A percentile compares a stretch with the other conserved stretches of the same genome.
Evolutionary conservation across 2,888 invertebrate genomes (phyloP).

Genomic region (Rosalia funebris): DNA sequence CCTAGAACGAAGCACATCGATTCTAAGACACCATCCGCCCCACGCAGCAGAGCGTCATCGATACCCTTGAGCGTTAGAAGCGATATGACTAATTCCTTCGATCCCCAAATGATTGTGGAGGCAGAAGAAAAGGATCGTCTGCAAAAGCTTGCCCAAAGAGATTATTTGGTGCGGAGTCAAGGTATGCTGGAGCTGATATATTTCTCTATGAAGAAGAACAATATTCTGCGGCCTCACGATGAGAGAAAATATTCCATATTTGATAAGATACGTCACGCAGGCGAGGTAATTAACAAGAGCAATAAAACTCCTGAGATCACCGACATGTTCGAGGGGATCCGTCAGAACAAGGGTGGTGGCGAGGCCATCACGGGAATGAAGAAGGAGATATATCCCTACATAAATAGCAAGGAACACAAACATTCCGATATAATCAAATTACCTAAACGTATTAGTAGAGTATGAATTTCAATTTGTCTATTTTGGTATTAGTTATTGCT

Average conservation of each 20-base stretch:
- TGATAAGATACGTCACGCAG: conserved; percentile 59
- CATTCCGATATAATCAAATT: background rate
- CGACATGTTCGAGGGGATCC: conserved; percentile 59
- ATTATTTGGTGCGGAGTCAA: conserved; percentile 75
- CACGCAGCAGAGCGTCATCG: conserved; percentile 31
- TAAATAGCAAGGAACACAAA: background rate
- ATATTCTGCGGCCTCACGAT: conserved; percentile 72
- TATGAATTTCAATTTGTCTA: background rate
- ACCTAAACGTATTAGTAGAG: conserved; percentile 3
- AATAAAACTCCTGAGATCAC: conserved; percentile 55
- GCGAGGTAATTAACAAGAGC: conserved; percentile 47
- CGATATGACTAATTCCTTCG: conserved; percentile 65
- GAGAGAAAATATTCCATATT: conserved; percentile 74
- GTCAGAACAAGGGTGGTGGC: conserved; percentile 40
- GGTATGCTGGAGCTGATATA: conserved; percentile 77
- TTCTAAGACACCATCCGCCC: conserved; percentile 34
- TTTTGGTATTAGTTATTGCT: conserved; percentile 21
- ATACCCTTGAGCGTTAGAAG: conserved; percentile 32
- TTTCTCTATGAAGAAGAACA: conserved; percentile 75
- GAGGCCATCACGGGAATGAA: conserved; percentile 30
- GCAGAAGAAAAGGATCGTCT: conserved; percentile 79
- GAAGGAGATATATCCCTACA: conserved; percentile 37
- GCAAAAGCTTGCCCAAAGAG: conserved; percentile 73
- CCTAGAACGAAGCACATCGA: conserved; percentile 33
- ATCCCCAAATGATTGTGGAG: conserved; percentile 74